These are phyloP conservation scores for Sthenelais limicola DNA, from an alignment of 2,888 invertebrate genomes.

Conservation along the genomic window DNA sequence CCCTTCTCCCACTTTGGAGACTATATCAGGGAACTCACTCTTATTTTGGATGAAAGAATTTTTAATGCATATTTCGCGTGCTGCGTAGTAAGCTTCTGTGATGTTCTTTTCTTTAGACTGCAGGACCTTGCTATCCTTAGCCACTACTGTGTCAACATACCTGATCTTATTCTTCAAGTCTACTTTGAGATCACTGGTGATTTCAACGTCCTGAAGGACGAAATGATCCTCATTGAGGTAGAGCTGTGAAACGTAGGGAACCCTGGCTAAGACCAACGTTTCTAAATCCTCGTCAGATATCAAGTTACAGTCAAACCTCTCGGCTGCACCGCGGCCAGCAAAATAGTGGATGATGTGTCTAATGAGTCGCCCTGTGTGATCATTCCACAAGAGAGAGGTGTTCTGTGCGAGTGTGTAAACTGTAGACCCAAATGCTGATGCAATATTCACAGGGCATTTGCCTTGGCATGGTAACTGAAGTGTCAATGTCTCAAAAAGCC, in stretches of 20 bases:
- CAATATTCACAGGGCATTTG: slow-evolving; percentile 46
- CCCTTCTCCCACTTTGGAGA: slow-evolving; percentile 44
- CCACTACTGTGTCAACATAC: slow-evolving; percentile 52
- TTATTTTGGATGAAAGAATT: slow-evolving; percentile 48
- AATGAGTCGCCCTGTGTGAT: slow-evolving; percentile 48
- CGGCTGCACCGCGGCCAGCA: slow-evolving; percentile 46
- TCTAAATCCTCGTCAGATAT: slow-evolving; percentile 51
- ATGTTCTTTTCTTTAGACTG: slow-evolving; percentile 48
- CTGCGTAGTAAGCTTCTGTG: slow-evolving; percentile 48
- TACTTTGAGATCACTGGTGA: slow-evolving; percentile 46
- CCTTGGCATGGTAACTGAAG: slow-evolving; percentile 51
- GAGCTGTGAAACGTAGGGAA: slow-evolving; percentile 52
- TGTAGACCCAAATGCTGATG: slow-evolving; percentile 45
- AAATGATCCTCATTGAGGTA: slow-evolving; percentile 50
- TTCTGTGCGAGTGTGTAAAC: slow-evolving; percentile 45
- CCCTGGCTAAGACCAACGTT: slow-evolving; percentile 47
- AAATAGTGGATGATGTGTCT: slow-evolving; percentile 49
- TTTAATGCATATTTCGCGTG: slow-evolving; percentile 52
- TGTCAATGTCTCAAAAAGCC: slow-evolving; percentile 52
- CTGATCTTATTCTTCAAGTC: slow-evolving; percentile 52
- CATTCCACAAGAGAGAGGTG: slow-evolving; percentile 50
- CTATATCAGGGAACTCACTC: slow-evolving; percentile 50
- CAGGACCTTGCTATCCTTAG: slow-evolving; percentile 44
- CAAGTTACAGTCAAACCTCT: slow-evolving; percentile 42
- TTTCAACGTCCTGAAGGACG: slow-evolving; percentile 49